Evolutionary conservation across 2,113 vertebrate species (phyloP).

Genomic region (Prolemur simus): DNA sequence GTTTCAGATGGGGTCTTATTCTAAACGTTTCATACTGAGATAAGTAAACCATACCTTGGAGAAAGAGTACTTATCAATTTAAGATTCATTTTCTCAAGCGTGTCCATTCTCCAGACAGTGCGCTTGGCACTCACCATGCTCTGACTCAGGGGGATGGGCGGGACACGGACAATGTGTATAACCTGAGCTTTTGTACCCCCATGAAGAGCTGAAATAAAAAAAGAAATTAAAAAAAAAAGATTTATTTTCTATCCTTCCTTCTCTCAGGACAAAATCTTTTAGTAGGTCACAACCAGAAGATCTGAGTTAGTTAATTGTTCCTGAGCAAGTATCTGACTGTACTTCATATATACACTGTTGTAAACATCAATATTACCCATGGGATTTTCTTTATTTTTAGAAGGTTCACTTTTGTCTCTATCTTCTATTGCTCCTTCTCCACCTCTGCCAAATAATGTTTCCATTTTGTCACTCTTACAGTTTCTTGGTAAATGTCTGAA

Average conservation of each 20-base stretch:
- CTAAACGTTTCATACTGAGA: not conserved
- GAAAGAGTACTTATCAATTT: not conserved
- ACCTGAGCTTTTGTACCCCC: too few relatives aligned
- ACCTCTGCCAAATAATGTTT: not conserved
- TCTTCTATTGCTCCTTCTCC: not conserved
- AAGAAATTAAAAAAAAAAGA: too few relatives aligned
- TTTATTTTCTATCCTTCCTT: constrained; percentile 7
- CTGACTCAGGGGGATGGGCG: too few relatives aligned
- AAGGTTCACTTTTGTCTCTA: not conserved
- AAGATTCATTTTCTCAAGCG: too few relatives aligned
- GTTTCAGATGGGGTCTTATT: not conserved
- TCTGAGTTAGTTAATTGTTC: not conserved
- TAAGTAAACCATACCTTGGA: not conserved
- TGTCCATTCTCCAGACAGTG: too few relatives aligned
- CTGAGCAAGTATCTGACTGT: not conserved
- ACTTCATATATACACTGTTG: not conserved
- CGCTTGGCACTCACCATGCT: too few relatives aligned
- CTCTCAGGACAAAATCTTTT: constrained; percentile 29
- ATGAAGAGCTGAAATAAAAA: too few relatives aligned
- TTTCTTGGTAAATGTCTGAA: not conserved
- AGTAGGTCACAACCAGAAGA: not conserved
- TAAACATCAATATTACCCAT: not conserved
- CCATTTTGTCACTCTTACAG: not conserved
- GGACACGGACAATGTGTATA: too few relatives aligned
- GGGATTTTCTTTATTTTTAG: not conserved